Evolutionary conservation across 2,888 invertebrate species (phyloP).

Genomic region (Nephrotoma appendiculata): DNA sequence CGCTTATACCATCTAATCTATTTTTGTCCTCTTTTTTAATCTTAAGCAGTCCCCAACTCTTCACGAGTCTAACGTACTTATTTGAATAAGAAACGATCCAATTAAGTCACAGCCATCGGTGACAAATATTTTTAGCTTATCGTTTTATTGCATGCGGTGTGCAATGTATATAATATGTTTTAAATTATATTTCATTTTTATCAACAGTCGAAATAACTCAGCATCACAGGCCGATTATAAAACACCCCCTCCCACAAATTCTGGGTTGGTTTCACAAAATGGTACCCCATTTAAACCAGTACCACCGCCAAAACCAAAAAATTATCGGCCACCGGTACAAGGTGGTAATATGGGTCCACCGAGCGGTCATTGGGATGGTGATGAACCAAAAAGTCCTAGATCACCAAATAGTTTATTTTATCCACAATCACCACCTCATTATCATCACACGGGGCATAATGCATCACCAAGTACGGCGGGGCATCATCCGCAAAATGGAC

Average conservation of each 20-base stretch:
- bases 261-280: conserved; percentile 21
- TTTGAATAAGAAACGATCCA: no score
- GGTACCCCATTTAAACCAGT: conserved; percentile 64
- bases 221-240: conserved; percentile 46
- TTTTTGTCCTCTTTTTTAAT: no score
- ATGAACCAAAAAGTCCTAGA: conserved; percentile 31
- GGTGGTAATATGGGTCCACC: conserved; percentile 16
- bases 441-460: conserved; percentile 25
- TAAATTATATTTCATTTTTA: conserved; percentile 3
- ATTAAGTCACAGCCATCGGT: no score
- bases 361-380: conserved; percentile 35
- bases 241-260: conserved; percentile 22
- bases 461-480: conserved; percentile 18
- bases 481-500: background rate
- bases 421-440: conserved; percentile 28
- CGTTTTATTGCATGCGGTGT: no score
- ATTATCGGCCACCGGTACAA: conserved; percentile 64
- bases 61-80: no score
- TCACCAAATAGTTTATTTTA: conserved; percentile 34
- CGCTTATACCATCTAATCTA: background rate
- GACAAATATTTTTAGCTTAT: no score
- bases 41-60: no score
- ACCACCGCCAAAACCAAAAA: conserved; percentile 86
- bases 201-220: conserved; percentile 40
- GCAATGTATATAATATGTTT: no score